A percentile compares a stretch with the other conserved stretches of the same genome.
phyloP scores from a whole-genome alignment of 2,888 invertebrate genomes.

The Leucoptera coffeella region DNA sequence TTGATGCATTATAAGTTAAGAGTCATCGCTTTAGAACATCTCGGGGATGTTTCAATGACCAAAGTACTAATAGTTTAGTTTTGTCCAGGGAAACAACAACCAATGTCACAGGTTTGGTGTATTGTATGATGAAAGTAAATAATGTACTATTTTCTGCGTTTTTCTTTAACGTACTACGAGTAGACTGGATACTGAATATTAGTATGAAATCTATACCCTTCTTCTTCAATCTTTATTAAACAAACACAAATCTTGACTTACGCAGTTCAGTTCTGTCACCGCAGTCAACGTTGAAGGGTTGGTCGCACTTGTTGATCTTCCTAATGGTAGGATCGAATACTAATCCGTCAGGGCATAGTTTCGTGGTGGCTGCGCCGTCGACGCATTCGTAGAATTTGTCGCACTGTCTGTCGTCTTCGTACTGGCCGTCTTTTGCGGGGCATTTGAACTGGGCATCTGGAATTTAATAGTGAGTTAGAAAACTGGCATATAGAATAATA shows the following conservation, averaged over 20 bases:
- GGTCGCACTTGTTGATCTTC: conserved; percentile 87
- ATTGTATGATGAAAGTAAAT: no score
- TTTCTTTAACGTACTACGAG: no score
- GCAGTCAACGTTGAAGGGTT: conserved; percentile 88
- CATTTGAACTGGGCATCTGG: conserved; percentile 62
- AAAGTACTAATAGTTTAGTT: no score
- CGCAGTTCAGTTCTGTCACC: conserved; percentile 82
- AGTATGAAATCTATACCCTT: neutral
- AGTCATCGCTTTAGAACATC: no score
- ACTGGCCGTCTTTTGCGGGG: conserved; percentile 73
- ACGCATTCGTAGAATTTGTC: conserved; percentile 80
- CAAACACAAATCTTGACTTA: conserved; percentile 56
- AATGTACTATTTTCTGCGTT: no score
- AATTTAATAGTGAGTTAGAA: conserved; percentile 4
- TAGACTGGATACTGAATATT: conserved; percentile 31
- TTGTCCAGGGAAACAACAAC: no score
- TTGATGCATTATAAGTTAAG: no score
- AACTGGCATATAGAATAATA: conserved; percentile 14
- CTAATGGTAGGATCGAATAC: conserved; percentile 82
- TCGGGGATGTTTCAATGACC: conserved; percentile 68
- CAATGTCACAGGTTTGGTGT: no score
- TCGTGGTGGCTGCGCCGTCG: conserved; percentile 66
- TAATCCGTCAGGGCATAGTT: conserved; percentile 81
- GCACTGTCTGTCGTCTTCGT: conserved; percentile 73
- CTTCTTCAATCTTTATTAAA: no score